Evolutionary conservation across 2,797 vertebrate species (phyloP), one percentile per base, ranked within the genome.

Genomic region (Intellagama lesueurii): DNA sequence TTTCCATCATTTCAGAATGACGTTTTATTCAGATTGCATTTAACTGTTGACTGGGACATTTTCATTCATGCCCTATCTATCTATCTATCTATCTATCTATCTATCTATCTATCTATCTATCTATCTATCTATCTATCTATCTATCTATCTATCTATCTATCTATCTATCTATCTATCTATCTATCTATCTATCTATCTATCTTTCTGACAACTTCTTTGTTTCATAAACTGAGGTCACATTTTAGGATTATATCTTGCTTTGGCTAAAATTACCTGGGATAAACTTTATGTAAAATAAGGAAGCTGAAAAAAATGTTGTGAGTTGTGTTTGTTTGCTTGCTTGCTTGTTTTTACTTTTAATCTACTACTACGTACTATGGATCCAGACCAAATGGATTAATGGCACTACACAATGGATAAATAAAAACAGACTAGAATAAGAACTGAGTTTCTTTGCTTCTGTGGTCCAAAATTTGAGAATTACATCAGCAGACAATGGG

Each of bases 401-500:
- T 82, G 22, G 6, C n/a, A 56, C 2, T 81, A 1, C 26, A 56
- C 28, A 49, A 78, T 78, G 16, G 22, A 83, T 68, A 83, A 83
- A 88, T 69, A 77, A 76, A 73, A 26, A 49, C 24, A 83, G n/a
- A 35, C 14, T 35, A 1, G 24, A 80, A 91, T 40, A 0, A 87
- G 83, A 89, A 69, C n/a, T 0, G 88, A 90, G 84, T 30, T 32
- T 2, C 44, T 87, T 76, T 30, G 85, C 92, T 85, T 60, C 22
- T 19, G 2, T 83, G 47, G 4, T 26, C 7, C 22, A 78, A 17
- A 75, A 44, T 82, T 44, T 70, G 73, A 77, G 73, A 84, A 4
- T 19, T 85, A 66, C 86, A 91, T 79, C 69, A 81, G 90, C 90
- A 91, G 24, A 91, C 82, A 35, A 9, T 35, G 44, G 88, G 32